A percentile compares a stretch with the other conserved stretches of the same genome.
Conservation (phyloP, 2,797 vertebrate genomes). For the Microhierax caerulescens region DNA sequence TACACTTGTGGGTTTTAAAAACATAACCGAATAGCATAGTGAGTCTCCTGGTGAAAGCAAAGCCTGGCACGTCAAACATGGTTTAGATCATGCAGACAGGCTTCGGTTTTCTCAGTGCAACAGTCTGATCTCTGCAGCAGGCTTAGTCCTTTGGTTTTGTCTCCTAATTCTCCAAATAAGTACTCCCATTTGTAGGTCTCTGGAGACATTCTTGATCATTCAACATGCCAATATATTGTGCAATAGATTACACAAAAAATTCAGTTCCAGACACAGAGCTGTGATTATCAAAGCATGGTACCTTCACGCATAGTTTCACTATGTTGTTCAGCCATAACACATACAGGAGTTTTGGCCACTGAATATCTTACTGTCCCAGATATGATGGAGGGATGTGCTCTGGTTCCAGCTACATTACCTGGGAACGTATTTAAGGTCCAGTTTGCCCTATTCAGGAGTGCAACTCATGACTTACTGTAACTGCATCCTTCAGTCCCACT, state of each 20-base stretch:
- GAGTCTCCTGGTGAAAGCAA: conserved; percentile 45
- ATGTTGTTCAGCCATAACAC: neutral
- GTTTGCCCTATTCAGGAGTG: neutral
- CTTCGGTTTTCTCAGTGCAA: conserved; percentile 17
- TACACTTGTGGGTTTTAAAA: conserved; percentile 41
- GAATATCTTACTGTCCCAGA: neutral
- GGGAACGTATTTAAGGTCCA: neutral
- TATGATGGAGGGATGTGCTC: neutral
- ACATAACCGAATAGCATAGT: conserved; percentile 17
- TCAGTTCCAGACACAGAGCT: neutral
- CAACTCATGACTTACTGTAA: neutral
- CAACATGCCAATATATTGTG: neutral
- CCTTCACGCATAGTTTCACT: neutral
- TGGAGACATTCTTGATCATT: neutral
- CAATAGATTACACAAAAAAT: neutral
- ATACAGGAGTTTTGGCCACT: neutral
- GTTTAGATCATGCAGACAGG: conserved; percentile 29
- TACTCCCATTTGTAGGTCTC: neutral
- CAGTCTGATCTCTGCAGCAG: neutral
- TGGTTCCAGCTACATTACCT: neutral
- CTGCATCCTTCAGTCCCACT: neutral
- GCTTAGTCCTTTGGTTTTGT: neutral
- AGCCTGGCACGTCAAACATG: conserved; percentile 41
- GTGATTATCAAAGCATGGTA: neutral
- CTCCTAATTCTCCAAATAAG: neutral